These are phyloP conservation scores for Aramus guarauna DNA, from an alignment of 2,113 vertebrate genomes.

Conservation along the genomic window DNA sequence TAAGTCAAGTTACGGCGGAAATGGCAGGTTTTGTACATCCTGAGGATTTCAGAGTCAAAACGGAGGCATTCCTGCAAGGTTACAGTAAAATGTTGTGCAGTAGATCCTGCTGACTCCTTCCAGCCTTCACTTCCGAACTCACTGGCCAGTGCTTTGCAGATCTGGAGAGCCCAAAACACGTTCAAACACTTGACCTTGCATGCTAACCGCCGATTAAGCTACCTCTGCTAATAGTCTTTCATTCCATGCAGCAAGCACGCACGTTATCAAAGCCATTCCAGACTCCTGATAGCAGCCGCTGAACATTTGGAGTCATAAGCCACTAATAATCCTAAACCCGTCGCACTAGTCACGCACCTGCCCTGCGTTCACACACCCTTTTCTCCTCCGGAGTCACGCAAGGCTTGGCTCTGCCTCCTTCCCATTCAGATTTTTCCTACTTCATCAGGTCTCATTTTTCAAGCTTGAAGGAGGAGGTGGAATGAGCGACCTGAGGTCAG, in stretches of 20 bases:
- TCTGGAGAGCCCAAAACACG: accelerated
- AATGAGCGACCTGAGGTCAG: neutral
- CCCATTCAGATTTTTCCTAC: neutral
- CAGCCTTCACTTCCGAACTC: neutral
- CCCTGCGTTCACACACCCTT: neutral
- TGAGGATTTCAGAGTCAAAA: neutral
- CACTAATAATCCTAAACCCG: neutral
- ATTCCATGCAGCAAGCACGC: neutral
- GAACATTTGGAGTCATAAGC: neutral
- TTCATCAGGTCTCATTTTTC: neutral
- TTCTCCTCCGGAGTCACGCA: slow-evolving; percentile 19
- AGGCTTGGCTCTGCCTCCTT: neutral
- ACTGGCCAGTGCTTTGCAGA: accelerated
- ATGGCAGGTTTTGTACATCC: neutral
- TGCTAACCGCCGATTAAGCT: neutral
- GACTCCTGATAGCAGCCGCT: neutral
- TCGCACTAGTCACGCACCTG: slow-evolving; percentile 13
- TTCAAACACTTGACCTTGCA: neutral
- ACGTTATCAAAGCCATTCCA: neutral
- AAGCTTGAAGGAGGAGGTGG: neutral
- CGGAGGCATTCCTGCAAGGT: neutral
- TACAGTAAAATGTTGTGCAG: neutral
- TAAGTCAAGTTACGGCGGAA: accelerated
- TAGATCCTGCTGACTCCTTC: neutral
- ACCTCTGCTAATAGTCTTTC: neutral